Base-by-base conservation (phyloP, 2,113 vertebrate species). In the Cynocephalus volans region DNA sequence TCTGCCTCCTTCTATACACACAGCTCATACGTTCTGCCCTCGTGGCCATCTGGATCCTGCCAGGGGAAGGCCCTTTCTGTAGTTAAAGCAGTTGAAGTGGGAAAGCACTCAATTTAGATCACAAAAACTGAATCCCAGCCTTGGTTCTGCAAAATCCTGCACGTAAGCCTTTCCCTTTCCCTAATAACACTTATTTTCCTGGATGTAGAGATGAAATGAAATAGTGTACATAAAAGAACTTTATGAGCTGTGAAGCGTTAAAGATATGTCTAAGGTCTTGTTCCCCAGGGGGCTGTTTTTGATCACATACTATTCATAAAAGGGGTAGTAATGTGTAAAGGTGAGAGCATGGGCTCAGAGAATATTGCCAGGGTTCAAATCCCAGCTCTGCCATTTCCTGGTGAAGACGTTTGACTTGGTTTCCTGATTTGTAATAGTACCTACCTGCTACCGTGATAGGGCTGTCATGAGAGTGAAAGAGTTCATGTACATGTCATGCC, bases 221-320 rank as follows among this genome's bases (percentile, higher is more conserved):
- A 84, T 18, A 76, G 54, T 21, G 31, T 62, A 52, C 81, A 3
- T 65, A 88, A 84, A 90, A 85, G 60, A 88, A 85, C 65, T 85
- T 77, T 88, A 95, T 88, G 92, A 96, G 41, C 67, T 88, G 67
- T 88, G 93, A 86, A 93, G 45, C 45, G 67, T 93, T 82, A 93
- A 95, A 93, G 36, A 64, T 81, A 80, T 36, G 36, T 76, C 82
- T 50, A 81, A 82, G 11, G 36, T 88, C 77, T 81, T 60, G 13
- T 48, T 88, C 82, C 65, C 33, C 48, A 81, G 2, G 41, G 48
- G 33, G 48, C 28, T 95, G 33, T 76, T 88, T 93, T 69, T 52
- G 33, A 93, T 58, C 70, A 70, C 15, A 28, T 60, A 64, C 65
- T 88, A n/a, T 91, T 95, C 56, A 70, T 67, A 70, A 95, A 95